Evolutionary conservation across 2,888 invertebrate genomes (phyloP).

Genomic region (Euspilapteryx auroguttella): DNA sequence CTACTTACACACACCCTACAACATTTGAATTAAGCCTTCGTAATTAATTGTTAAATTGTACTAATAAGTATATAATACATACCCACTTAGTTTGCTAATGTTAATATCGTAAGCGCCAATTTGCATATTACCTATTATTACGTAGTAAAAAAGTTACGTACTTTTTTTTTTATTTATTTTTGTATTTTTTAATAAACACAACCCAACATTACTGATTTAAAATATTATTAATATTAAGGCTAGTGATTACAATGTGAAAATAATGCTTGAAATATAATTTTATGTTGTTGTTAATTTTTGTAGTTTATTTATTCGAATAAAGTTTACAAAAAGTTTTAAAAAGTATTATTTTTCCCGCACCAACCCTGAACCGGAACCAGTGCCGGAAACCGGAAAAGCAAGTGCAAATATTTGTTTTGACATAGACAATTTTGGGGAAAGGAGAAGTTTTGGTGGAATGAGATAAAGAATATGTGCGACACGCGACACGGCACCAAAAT

Average conservation of each 20-base stretch:
- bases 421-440: no score
- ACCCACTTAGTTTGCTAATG: conserved; percentile 1
- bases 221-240: conserved; percentile 29
- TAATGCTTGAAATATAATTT: neutral
- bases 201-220: conserved; percentile 9
- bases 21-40: no score
- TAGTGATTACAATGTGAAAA: conserved; percentile 21
- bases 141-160: conserved; percentile 3
- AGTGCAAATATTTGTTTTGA: no score
- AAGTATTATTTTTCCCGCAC: no score
- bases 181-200: neutral
- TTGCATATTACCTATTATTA: conserved; percentile 2
- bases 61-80: no score
- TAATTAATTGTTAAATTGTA: no score
- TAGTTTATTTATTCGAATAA: conserved; percentile 3
- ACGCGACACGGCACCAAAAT: no score
- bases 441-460: no score
- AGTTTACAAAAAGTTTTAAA: neutral
- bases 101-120: neutral
- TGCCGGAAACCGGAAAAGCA: no score
- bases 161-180: conserved; percentile 11
- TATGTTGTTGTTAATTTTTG: neutral
- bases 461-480: no score
- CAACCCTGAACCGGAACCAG: no score
- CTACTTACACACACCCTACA: no score